Evolutionary conservation across 2,797 vertebrate genomes (phyloP).

Genomic region (Pteropus rufus): DNA sequence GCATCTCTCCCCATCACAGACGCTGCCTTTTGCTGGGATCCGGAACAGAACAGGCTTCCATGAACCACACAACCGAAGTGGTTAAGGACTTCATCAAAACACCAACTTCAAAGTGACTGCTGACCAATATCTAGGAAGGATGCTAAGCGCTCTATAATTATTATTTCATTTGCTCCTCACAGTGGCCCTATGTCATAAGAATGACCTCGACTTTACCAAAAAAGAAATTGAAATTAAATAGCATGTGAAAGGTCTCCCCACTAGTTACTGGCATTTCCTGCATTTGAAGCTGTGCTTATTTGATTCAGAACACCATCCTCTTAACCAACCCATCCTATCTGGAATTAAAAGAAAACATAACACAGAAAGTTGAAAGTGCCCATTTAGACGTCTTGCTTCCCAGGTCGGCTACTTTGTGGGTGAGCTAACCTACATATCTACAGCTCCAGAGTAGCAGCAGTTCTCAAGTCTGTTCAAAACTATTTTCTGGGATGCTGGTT

Average conservation of each 20-base stretch:
- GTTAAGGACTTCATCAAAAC: not conserved
- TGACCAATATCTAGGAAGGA: not conserved
- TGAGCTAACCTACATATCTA: not conserved
- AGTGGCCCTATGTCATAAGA: not conserved
- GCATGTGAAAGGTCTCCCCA: not conserved
- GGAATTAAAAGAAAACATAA: not conserved
- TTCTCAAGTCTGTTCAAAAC: not conserved
- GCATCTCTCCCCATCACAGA: accelerated
- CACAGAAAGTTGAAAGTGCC: not conserved
- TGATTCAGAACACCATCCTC: not conserved
- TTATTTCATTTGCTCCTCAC: not conserved
- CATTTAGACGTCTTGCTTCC: not conserved
- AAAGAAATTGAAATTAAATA: not conserved
- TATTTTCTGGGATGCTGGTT: not conserved
- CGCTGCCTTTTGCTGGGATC: not conserved
- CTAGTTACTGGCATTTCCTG: not conserved
- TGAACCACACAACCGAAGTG: not conserved
- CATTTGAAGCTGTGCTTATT: not conserved
- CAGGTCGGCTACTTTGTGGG: not conserved
- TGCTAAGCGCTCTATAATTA: not conserved
- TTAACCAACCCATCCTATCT: not conserved
- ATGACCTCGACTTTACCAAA: not conserved
- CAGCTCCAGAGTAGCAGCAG: too few species aligned
- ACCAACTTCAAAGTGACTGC: not conserved
- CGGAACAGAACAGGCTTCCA: not conserved